A percentile compares a stretch with the other conserved stretches of the same genome.
Conservation (phyloP, 1,140 invertebrate genomes). For the Protaetia brevitarsis region DNA sequence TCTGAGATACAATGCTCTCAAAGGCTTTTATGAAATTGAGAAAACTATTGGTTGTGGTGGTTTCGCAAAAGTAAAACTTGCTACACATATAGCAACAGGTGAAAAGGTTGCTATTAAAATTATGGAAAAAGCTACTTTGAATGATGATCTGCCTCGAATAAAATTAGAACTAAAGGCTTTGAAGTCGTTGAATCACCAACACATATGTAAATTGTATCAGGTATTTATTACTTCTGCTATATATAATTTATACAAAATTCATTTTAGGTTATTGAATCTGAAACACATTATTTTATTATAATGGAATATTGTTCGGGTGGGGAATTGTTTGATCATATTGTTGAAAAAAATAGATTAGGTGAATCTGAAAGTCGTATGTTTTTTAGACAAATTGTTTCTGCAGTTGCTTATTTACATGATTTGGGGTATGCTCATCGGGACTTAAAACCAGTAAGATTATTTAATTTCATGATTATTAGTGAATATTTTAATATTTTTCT, state of each 20-base stretch:
- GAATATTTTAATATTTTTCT: constrained; percentile 29
- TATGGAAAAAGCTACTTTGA: constrained; percentile 78
- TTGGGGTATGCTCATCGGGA: constrained; percentile 82
- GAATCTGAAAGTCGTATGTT: constrained; percentile 72
- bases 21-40: constrained; percentile 66
- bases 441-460: constrained; percentile 78
- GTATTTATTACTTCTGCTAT: constrained; percentile 46
- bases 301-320: constrained; percentile 84
- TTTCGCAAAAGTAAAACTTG: constrained; percentile 87
- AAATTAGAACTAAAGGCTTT: constrained; percentile 78
- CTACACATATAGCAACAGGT: constrained; percentile 77
- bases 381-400: constrained; percentile 77
- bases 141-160: constrained; percentile 78
- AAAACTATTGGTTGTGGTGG: constrained; percentile 83
- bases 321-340: constrained; percentile 81
- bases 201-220: constrained; percentile 83
- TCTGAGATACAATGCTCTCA: constrained; percentile 55
- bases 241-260: constrained; percentile 36
- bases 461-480: constrained; percentile 4
- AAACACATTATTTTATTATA: constrained; percentile 76
- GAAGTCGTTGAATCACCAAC: constrained; percentile 73
- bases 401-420: constrained; percentile 80
- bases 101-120: constrained; percentile 90
- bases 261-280: constrained; percentile 76
- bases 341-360: constrained; percentile 67